A percentile compares a stretch with the other conserved stretches of the same genome.
These are phyloP conservation scores for Brotula barbata DNA, from an alignment of 2,797 vertebrate genomes.

Conservation along the genomic window DNA sequence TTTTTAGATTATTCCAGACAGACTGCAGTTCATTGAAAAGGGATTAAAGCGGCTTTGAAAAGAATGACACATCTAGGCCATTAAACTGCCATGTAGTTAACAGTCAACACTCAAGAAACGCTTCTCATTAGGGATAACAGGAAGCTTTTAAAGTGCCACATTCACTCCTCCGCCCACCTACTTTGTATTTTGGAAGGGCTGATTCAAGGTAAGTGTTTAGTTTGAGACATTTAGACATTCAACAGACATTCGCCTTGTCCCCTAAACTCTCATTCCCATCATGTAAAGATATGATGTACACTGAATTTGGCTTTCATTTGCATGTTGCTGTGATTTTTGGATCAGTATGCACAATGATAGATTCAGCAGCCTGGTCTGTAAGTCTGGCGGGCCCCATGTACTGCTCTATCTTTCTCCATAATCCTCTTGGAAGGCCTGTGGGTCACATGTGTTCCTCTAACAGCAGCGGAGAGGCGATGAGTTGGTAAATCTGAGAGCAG, in stretches of 20 bases:
- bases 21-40: constrained; percentile 46
- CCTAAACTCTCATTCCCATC: constrained; percentile 8
- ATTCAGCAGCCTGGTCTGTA: constrained; percentile 20
- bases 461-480: constrained; percentile 72
- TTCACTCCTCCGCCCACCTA: constrained; percentile 17
- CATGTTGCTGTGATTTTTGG: neutral
- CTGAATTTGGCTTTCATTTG: constrained; percentile 4
- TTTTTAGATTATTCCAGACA: constrained; percentile 53
- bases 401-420: constrained; percentile 43
- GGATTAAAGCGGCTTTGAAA: constrained; percentile 57
- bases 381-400: constrained; percentile 30
- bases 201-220: constrained; percentile 33
- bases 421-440: constrained; percentile 42
- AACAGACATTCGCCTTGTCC: constrained; percentile 28
- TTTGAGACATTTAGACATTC: constrained; percentile 34
- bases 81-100: constrained; percentile 63
- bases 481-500: constrained; percentile 78
- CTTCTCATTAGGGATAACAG: constrained; percentile 57
- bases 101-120: constrained; percentile 54
- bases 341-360: constrained; percentile 9
- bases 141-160: constrained; percentile 51
- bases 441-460: constrained; percentile 57
- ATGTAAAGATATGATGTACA: constrained; percentile 21
- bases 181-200: constrained; percentile 43
- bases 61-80: constrained; percentile 64